Conservation (phyloP, 1,140 invertebrate genomes). For the Limonius californicus region DNA sequence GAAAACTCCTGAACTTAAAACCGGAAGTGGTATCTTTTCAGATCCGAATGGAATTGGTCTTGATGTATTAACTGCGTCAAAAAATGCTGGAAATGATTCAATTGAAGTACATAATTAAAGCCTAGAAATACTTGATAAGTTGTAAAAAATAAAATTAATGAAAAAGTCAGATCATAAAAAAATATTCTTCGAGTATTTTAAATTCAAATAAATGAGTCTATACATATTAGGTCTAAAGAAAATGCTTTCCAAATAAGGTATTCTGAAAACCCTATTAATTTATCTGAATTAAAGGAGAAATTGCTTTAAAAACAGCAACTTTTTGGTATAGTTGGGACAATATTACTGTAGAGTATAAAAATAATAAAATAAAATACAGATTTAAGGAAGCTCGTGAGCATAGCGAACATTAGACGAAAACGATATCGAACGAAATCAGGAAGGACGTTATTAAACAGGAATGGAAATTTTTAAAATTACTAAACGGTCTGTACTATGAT, state of each 20-base stretch:
- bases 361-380: constrained; percentile 17
- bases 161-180: constrained; percentile 21
- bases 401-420: too few relatives aligned
- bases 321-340: constrained; percentile 20
- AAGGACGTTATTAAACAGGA: constrained; percentile 18
- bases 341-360: constrained; percentile 19
- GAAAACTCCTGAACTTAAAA: too few relatives aligned
- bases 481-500: constrained; percentile 18
- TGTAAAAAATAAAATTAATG: constrained; percentile 18
- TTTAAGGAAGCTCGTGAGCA: not conserved
- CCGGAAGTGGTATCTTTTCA: not conserved
- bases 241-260: too few relatives aligned
- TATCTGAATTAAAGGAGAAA: constrained; percentile 19
- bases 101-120: constrained; percentile 20
- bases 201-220: constrained; percentile 18
- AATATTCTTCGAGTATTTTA: constrained; percentile 17
- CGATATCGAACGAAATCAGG: constrained; percentile 18
- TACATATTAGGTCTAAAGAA: constrained; percentile 19
- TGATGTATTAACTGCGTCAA: constrained; percentile 24
- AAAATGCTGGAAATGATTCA: constrained; percentile 25
- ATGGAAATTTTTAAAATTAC: constrained; percentile 21
- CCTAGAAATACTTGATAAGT: constrained; percentile 23
- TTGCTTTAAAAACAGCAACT: constrained; percentile 19
- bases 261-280: constrained; percentile 21
- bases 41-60: constrained; percentile 19